phyloP scores from a whole-genome alignment of 35 echinoderm and acorn worm genomes.

The Hemicentrotus pulcherrimus region DNA sequence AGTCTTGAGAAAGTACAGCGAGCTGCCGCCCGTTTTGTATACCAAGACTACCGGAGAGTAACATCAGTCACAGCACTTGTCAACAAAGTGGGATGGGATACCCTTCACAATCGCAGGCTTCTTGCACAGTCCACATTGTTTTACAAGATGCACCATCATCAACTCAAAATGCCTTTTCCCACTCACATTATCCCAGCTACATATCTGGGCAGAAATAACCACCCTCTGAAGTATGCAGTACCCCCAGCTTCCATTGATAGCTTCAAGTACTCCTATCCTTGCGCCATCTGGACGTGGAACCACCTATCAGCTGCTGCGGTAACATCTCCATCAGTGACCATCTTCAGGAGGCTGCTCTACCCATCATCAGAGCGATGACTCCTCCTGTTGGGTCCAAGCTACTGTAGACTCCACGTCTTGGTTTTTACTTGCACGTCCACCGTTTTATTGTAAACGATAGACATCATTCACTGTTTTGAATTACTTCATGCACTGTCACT shows the following conservation, averaged over 20 bases:
- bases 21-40: conserved; percentile 51
- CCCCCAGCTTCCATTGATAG: neutral
- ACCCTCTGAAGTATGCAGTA: conserved; percentile 30
- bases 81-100: too few species aligned
- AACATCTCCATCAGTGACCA: neutral
- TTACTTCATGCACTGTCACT: too few species aligned
- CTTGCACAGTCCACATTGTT: neutral
- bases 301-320: neutral
- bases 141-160: neutral
- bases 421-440: too few species aligned
- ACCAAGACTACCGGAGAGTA: too few species aligned
- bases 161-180: conserved; percentile 4
- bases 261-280: conserved; percentile 36
- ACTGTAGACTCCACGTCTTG: too few species aligned
- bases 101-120: too few species aligned
- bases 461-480: too few species aligned
- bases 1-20: conserved; percentile 32
- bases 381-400: too few species aligned
- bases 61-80: too few species aligned
- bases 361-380: too few species aligned
- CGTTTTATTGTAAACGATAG: too few species aligned
- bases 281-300: conserved; percentile 36
- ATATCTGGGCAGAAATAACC: conserved; percentile 34
- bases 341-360: conserved; percentile 16
- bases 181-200: neutral